Percentiles rank a stretch among this genome's conserved stretches.
Evolutionary conservation across 2,888 invertebrate species (phyloP).

Genomic region (Lobophora halterata): DNA sequence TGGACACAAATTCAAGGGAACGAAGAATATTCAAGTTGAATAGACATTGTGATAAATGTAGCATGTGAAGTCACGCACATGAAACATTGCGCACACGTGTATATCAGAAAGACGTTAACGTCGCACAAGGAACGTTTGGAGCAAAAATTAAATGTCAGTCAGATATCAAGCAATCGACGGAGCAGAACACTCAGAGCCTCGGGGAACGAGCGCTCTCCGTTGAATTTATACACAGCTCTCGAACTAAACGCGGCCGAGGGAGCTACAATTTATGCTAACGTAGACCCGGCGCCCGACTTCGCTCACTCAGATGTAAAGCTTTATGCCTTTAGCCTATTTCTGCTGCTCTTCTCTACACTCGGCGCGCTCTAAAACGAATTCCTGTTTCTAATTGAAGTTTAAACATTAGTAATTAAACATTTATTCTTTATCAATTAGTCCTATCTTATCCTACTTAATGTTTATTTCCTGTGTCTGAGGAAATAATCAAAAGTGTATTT

Average conservation of each 20-base stretch:
- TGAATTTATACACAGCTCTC: constrained; percentile 51
- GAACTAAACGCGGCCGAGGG: constrained; percentile 49
- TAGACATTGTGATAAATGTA: constrained; percentile 16
- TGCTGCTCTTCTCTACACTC: constrained; percentile 33
- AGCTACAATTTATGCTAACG: constrained; percentile 61
- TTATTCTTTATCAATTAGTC: constrained; percentile 30
- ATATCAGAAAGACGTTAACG: constrained; percentile 29
- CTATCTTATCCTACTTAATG: constrained; percentile 11
- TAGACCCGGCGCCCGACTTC: constrained; percentile 43
- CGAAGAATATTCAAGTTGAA: too few relatives aligned
- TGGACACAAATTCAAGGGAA: too few relatives aligned
- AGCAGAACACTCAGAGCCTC: constrained; percentile 51
- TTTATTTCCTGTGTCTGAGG: constrained; percentile 22
- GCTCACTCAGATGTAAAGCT: constrained; percentile 43
- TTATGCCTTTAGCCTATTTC: constrained; percentile 45
- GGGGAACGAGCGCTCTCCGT: constrained; percentile 53
- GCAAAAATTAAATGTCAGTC: constrained; percentile 70
- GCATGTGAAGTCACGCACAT: constrained; percentile 15
- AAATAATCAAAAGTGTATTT: constrained; percentile 4
- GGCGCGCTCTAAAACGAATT: constrained; percentile 40
- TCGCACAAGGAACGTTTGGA: constrained; percentile 34
- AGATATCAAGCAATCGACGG: constrained; percentile 59
- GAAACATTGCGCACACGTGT: constrained; percentile 24
- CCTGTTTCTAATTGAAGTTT: constrained; percentile 44
- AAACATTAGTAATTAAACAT: constrained; percentile 46